phyloP scores from a whole-genome alignment of 2,888 invertebrate species.

The Dicyrtomina minuta region DNA sequence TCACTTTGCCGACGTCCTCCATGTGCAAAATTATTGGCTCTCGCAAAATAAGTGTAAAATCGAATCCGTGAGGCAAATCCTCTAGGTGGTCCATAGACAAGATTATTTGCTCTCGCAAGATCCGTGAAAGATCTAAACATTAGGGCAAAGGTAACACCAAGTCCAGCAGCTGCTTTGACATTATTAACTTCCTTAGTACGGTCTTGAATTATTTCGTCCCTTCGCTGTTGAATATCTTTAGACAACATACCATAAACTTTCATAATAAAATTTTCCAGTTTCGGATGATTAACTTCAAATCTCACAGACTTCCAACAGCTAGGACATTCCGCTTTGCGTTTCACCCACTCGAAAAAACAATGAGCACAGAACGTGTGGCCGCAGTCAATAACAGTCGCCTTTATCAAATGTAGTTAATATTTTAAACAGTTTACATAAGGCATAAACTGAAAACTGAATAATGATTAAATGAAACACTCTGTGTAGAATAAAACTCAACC shows the following conservation, averaged over 20 bases:
- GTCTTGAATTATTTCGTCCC: slow-evolving; percentile 55
- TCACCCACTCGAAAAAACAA: slow-evolving; percentile 71
- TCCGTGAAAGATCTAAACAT: not conserved
- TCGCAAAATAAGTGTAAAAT: no score
- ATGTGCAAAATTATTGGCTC: no score
- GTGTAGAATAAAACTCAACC: no score
- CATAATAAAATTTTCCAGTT: slow-evolving; percentile 72
- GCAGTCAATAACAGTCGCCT: slow-evolving; percentile 70
- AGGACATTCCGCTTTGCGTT: slow-evolving; percentile 70
- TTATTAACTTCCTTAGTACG: slow-evolving; percentile 27
- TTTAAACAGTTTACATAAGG: no score
- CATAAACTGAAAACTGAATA: no score
- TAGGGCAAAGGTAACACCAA: not conserved
- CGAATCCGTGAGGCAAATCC: no score
- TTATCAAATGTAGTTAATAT: no score
- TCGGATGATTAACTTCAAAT: slow-evolving; percentile 64
- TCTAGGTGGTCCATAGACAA: no score
- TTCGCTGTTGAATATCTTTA: slow-evolving; percentile 63
- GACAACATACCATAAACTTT: slow-evolving; percentile 67
- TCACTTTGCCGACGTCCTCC: slow-evolving; percentile 15
- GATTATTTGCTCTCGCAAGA: not conserved
- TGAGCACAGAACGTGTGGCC: slow-evolving; percentile 73
- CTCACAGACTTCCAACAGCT: slow-evolving; percentile 64
- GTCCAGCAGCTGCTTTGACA: slow-evolving; percentile 10
- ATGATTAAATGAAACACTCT: no score